Evolutionary conservation across 1,140 invertebrate species (phyloP), one percentile per base, ranked within the genome.

Genomic region (Riptortus pedestris): DNA sequence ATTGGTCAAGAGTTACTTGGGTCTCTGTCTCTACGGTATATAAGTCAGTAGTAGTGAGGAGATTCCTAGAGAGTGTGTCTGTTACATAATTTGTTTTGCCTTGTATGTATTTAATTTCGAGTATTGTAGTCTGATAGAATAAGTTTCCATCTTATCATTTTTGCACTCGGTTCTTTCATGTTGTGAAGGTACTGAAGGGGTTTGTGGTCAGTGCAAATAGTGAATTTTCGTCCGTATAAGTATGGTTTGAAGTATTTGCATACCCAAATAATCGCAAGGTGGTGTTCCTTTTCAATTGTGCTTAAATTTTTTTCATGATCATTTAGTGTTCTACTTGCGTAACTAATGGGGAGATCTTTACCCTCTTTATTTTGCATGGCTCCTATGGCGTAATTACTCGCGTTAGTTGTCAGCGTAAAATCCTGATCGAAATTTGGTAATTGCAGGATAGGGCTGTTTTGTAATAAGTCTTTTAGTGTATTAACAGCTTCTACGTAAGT

Each of bases 201-300:
- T n/a, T n/a, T n/a, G n/a, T n/a, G n/a, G n/a, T n/a, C n/a, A n/a
- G n/a, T n/a, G n/a, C n/a, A n/a, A n/a, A n/a, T n/a, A n/a, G n/a
- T n/a, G n/a, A n/a, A n/a, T n/a, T n/a, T n/a, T n/a, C n/a, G n/a
- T n/a, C n/a, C n/a, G n/a, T n/a, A n/a, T n/a, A n/a, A n/a, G n/a
- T n/a, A n/a, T n/a, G n/a, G n/a, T n/a, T n/a, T 76, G 62, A 60
- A 70, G 70, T 71, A 76, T 74, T 63, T 70, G 67, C 65, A 77
- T 0, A 69, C 74, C 68, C 69, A 72, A 9, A 77, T 55, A 14
- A 78, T 66, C 1, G 73, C 75, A 14, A 78, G n/a, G n/a, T n/a
- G 65, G 47, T 69, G 68, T 71, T 77, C 75, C 66, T 75, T 74
- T 70, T 77, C 72, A 27, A 71, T 68, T 3, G 68, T 68, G 14